Conservation (phyloP, 2,888 invertebrate species). For the Alcis repandata region DNA sequence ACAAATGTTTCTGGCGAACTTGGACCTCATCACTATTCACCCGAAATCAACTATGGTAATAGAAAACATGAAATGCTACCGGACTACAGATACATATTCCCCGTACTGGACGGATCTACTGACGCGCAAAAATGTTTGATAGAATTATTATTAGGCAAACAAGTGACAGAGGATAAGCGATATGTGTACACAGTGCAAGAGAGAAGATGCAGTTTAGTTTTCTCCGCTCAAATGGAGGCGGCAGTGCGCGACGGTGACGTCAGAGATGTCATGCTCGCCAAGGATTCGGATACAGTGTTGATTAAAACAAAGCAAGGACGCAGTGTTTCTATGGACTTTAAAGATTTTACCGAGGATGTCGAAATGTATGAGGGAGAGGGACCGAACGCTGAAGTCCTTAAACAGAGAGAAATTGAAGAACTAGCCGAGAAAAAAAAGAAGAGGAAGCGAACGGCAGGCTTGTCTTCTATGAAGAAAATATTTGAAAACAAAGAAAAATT, state of each 20-base stretch:
- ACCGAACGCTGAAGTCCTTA: conserved; percentile 88
- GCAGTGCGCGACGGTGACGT: conserved; percentile 93
- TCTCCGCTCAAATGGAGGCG: conserved; percentile 90
- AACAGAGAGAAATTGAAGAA: conserved; percentile 87
- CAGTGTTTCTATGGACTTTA: conserved; percentile 91
- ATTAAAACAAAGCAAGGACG: conserved; percentile 91
- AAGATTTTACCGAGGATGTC: conserved; percentile 85
- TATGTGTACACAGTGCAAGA: conserved; percentile 93
- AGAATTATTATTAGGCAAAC: conserved; percentile 88
- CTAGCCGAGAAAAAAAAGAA: conserved; percentile 84
- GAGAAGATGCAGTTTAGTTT: conserved; percentile 90
- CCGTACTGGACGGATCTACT: conserved; percentile 89
- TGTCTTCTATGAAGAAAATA: conserved; percentile 89
- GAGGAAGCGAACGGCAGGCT: conserved; percentile 88
- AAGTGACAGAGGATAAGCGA: conserved; percentile 85
- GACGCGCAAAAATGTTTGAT: conserved; percentile 89
- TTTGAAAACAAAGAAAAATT: conserved; percentile 92
- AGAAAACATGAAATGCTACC: conserved; percentile 89
- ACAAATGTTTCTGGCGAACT: conserved; percentile 88
- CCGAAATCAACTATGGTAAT: conserved; percentile 88
- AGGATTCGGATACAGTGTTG: conserved; percentile 91
- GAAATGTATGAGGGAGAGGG: conserved; percentile 91
- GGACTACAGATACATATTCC: conserved; percentile 92
- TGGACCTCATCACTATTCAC: conserved; percentile 87
- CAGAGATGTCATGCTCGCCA: conserved; percentile 91